Evolutionary conservation across 2,113 vertebrate genomes (phyloP).

Genomic region (Perca schrenkii): DNA sequence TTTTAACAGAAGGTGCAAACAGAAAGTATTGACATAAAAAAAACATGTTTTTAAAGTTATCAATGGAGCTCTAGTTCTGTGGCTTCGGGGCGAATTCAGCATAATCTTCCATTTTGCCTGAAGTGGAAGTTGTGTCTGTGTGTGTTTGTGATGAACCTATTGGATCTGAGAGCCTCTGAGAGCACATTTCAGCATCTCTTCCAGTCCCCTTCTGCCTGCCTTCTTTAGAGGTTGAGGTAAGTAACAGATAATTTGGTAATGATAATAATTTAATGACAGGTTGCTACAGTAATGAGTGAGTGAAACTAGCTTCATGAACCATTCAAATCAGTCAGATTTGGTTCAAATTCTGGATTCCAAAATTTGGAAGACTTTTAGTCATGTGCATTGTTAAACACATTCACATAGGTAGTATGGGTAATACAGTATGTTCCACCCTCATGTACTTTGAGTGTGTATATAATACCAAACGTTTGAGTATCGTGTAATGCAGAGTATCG

Average conservation of each 20-base stretch:
- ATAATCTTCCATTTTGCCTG: not conserved
- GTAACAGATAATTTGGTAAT: conserved; percentile 16
- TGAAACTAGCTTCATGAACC: not conserved
- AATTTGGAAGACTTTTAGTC: not conserved
- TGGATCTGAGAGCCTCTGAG: conserved; percentile 5
- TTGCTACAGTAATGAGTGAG: not conserved
- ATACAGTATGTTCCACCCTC: not conserved
- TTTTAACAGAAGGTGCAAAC: not conserved
- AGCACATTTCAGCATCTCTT: conserved; percentile 69
- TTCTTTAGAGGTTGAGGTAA: conserved; percentile 50
- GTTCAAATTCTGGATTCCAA: not conserved
- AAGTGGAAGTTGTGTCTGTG: conserved; percentile 9
- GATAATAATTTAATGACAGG: not conserved
- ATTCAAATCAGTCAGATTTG: not conserved
- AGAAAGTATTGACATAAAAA: not conserved
- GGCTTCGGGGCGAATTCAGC: too few relatives aligned
- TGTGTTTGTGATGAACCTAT: conserved; percentile 23
- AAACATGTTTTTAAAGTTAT: too few relatives aligned
- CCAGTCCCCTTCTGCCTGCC: conserved; percentile 51
- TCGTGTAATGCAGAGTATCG: not conserved
- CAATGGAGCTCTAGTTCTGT: too few relatives aligned
- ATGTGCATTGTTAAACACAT: not conserved
- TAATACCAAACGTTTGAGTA: not conserved
- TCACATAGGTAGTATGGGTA: not conserved
- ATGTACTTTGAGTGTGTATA: not conserved